Evolutionary conservation across 2,888 invertebrate species (phyloP), one percentile per base, ranked within the genome.

Genomic region (Drosophila mercatorum): DNA sequence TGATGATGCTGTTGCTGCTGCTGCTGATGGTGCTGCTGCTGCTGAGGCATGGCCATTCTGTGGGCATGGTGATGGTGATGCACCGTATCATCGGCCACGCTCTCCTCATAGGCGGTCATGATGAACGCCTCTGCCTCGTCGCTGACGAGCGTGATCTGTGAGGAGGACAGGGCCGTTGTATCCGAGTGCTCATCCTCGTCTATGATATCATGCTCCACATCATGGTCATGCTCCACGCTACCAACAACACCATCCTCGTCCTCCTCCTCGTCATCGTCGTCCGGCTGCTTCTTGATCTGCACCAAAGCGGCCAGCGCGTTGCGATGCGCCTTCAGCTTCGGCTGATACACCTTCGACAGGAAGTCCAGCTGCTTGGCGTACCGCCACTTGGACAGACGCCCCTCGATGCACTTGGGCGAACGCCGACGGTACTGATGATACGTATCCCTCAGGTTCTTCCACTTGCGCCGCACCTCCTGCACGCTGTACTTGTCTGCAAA

Each of bases 401-500:
- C 73, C 79, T 88, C 78, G 70, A 85, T 89, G 55, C 80, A 89
- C 47, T 91, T 91, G 17, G 91, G 91, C 43, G 92, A 91, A 5
- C 92, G 88, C 11, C 92, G 81, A 5, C 91, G 88, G 68, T 91
- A 91, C 63, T 92, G 92, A 70, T 92, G 92, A 70, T 92, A 92
- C 5, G 92, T 92, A 57, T 92, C 92, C 8, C 92, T 85, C 0
- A 92, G 81, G 68, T 92, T 92, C 68, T 92, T 92, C 92, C 92
- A 92, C 71, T 91, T 92, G 14, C 90, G 91, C 0, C 92, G 83
- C 64, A 92, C 92, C 56, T 92, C 92, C 47, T 87, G 90, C 3
- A 92, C 90, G 11, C 91, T 89, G 52, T 91, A 85, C 68, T 86
- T 90, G 44, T 67, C 64, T 68, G n/a, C 40, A 57, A 43, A 5